Evolutionary conservation across 1,140 invertebrate species (phyloP), one percentile per base, ranked within the genome.

Genomic region (Temnothorax nylanderi): DNA sequence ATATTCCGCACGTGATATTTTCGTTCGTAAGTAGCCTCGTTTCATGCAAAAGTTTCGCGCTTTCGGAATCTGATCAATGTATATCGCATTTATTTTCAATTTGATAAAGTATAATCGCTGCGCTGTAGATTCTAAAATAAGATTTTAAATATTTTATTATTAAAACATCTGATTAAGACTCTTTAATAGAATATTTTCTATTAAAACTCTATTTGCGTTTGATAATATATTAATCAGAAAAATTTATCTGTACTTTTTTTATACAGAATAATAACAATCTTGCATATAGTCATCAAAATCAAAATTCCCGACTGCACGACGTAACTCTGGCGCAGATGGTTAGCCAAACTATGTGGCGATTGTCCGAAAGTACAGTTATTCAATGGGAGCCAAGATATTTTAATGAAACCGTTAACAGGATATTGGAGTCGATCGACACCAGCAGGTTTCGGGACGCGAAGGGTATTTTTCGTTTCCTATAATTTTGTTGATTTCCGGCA

Each of bases 331-430:
- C 91, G 10, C 90, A 94, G 92, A 92, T 95, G 69, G 49, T 94
- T 85, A 91, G 89, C 37, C 72, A 92, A 18, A 93, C 91, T 78
- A 78, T 95, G 47, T 95, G 94, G 93, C 92, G 90, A 81, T 87
- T 95, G 26, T 95, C 95, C 0, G 94, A 95, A 37, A 94, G 92
- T 78, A 92, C 92, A 81, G 77, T 94, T 64, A 89, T 95, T 44
- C 88, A 88, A 84, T 95, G 94, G 94, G 80, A 95, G 85, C 91
- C 94, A n/a, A 78, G 72, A 16, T 87, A 92, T 49, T 92, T 95
- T 7, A 92, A 94, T 80, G 62, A 92, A 8, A 89, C 90, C 18
- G 41, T 94, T 41, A 87, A 56, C 5, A 80, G 72, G 41, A 64
- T 81, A 49, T 51, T 95, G 34, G 60, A 82, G 49, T 74, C 85